A percentile compares a stretch with the other conserved stretches of the same genome.
phyloP scores from a whole-genome alignment of 2,888 invertebrate genomes.

The Scaptomyza polygonia region DNA sequence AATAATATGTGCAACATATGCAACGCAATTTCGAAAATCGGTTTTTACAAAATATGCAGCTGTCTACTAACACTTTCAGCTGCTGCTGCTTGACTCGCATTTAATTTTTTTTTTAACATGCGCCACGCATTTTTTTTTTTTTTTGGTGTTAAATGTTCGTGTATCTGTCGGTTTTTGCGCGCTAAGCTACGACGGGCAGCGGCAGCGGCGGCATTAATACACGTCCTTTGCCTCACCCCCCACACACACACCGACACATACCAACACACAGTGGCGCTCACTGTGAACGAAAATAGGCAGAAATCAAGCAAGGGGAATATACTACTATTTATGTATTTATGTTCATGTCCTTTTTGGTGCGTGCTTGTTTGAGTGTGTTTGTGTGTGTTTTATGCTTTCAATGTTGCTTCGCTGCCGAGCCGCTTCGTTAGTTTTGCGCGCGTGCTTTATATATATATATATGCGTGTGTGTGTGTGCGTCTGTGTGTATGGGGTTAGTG shows the following conservation, averaged over 20 bases:
- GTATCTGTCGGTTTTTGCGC: slow-evolving; percentile 80
- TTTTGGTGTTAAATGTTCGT: slow-evolving; percentile 81
- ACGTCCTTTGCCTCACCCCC: slow-evolving; percentile 49
- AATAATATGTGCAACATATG: slow-evolving; percentile 14
- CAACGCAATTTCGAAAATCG: slow-evolving; percentile 8
- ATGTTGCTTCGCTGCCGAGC: slow-evolving; percentile 48
- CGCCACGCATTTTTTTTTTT: slow-evolving; percentile 65
- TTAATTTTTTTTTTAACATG: slow-evolving; percentile 53
- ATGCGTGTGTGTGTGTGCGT: slow-evolving; percentile 13
- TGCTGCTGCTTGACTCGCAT: slow-evolving; percentile 19
- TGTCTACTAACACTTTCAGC: slow-evolving; percentile 26
- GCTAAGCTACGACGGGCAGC: slow-evolving; percentile 60
- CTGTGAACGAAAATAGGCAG: slow-evolving; percentile 63
- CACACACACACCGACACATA: slow-evolving; percentile 26
- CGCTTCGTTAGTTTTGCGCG: slow-evolving; percentile 80
- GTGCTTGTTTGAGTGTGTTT: slow-evolving; percentile 9
- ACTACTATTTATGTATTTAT: slow-evolving; percentile 68
- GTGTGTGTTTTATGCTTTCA: slow-evolving; percentile 58
- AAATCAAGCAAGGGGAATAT: slow-evolving; percentile 61
- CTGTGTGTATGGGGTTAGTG: slow-evolving; percentile 61
- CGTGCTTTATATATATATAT: slow-evolving; percentile 48
- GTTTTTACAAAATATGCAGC: slow-evolving; percentile 15
- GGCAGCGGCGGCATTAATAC: slow-evolving; percentile 66
- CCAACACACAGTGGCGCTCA: slow-evolving; percentile 28
- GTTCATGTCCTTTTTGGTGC: slow-evolving; percentile 54